Conservation (phyloP, 2,113 vertebrate species). For the Chloropsis cyanopogon region DNA sequence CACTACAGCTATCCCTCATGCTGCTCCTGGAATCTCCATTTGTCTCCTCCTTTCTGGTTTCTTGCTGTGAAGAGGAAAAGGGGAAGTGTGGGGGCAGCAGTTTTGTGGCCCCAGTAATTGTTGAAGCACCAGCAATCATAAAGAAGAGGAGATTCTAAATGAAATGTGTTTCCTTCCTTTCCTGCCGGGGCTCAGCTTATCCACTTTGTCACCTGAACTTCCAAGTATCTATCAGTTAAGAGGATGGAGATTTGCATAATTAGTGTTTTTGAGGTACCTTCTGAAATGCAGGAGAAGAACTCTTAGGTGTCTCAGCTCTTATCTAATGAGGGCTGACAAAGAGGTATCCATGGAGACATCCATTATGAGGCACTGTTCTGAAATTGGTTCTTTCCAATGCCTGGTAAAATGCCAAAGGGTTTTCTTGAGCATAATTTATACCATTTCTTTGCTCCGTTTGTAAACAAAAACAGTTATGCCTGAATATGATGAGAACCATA, state of each 20-base stretch:
- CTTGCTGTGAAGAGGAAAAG: background rate
- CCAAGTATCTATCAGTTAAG: background rate
- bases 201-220: background rate
- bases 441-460: background rate
- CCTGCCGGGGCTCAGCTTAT: background rate
- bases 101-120: background rate
- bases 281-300: conserved; percentile 6
- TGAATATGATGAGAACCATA: background rate
- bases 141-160: background rate
- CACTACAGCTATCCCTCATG: background rate
- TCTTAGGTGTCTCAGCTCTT: background rate
- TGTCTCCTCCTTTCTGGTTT: background rate
- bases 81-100: fast-evolving
- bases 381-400: conserved; percentile 23
- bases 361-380: background rate
- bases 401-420: conserved; percentile 39
- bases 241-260: conserved; percentile 45
- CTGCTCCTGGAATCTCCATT: background rate
- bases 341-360: conserved; percentile 64
- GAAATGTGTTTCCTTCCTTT: background rate
- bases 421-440: conserved; percentile 36
- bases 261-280: conserved; percentile 31
- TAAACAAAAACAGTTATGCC: conserved; percentile 27
- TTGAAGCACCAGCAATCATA: background rate
- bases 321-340: conserved; percentile 44